Evolutionary conservation across 2,888 invertebrate genomes (phyloP).

Genomic region (Leucoma salicis): DNA sequence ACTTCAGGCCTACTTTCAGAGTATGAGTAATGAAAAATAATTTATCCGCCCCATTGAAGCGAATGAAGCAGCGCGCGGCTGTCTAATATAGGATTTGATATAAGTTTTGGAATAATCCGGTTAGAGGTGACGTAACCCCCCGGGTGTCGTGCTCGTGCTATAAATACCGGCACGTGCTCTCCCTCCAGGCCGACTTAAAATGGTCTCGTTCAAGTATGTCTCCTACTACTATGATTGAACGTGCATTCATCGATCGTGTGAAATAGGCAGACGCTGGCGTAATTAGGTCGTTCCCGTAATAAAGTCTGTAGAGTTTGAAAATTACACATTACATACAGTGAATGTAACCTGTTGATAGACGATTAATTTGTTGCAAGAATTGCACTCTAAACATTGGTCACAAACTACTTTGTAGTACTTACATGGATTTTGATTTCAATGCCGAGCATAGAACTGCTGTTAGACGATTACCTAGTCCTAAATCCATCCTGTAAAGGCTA

Average conservation of each 20-base stretch:
- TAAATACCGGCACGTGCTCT: constrained; percentile 65
- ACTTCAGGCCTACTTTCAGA: no score
- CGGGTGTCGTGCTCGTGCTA: constrained; percentile 67
- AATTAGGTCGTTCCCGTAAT: background rate
- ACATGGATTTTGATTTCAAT: no score
- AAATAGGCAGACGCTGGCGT: background rate
- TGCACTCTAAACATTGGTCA: no score
- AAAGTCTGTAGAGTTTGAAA: background rate
- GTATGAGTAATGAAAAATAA: no score
- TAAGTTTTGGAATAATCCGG: constrained; percentile 47
- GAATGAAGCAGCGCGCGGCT: constrained; percentile 13
- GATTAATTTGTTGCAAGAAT: no score
- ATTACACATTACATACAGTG: background rate
- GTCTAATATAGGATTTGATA: constrained; percentile 25
- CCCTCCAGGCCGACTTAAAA: constrained; percentile 52
- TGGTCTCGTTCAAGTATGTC: constrained; percentile 42
- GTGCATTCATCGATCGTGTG: background rate
- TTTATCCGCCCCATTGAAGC: constrained; percentile 20
- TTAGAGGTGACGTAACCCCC: constrained; percentile 60
- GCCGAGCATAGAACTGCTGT: no score
- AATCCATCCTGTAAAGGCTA: no score
- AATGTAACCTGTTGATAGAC: no score
- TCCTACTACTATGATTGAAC: constrained; percentile 24
- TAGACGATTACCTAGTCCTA: no score
- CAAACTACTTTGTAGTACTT: no score